Evolutionary conservation across 2,797 vertebrate genomes (phyloP), one percentile per base, ranked within the genome.

Genomic region (Aplochiton taeniatus): DNA sequence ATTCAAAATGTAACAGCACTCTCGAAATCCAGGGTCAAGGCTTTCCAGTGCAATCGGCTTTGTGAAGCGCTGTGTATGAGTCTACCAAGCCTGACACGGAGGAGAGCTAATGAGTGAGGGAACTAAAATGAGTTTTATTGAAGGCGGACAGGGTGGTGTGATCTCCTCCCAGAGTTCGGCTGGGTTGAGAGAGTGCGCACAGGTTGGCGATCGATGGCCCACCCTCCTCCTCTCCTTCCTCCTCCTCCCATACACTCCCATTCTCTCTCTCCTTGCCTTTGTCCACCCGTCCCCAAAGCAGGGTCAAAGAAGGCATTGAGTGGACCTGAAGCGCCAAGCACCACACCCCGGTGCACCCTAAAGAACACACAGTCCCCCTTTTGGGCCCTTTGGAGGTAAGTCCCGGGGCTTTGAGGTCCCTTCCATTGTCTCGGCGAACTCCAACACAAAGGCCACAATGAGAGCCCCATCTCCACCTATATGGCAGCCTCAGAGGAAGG

Each of bases 201-300:
- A 86, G 86, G 85, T 88, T 87, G 85, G 86, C 86, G 84, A 89
- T 83, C 85, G 82, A 85, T 83, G 74, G 75, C 17, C 4, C 46
- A 60, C 41, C 50, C 7, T 9, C 13, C 14, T 20, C 46, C 14
- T 13, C 14, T 14, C 45, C 45, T 13, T 18, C 19, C 56, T 20
- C 67, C 51, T 56, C 50, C 58, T 13, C 58, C 43, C 58, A 55
- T 31, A 58, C 20, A 58, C 55, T 11, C 55, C 19, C 55, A 43
- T 41, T 7, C 55, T 20, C 56, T 41, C 56, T 41, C 31, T 12
- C 56, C 31, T 31, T 14, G 3, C 31, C 31, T 41, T n/a, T 13
- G 12, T 48, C 8, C 19, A 9, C 48, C 20, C 74, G 53, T 16
- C 75, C 65, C n/a, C 60, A 31, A 31, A 31, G 31, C 31, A 31